Percentiles rank a stretch among this genome's conserved stretches.
phyloP scores from a whole-genome alignment of 64 coral and sea anemone genomes.

The Montipora capricornis region DNA sequence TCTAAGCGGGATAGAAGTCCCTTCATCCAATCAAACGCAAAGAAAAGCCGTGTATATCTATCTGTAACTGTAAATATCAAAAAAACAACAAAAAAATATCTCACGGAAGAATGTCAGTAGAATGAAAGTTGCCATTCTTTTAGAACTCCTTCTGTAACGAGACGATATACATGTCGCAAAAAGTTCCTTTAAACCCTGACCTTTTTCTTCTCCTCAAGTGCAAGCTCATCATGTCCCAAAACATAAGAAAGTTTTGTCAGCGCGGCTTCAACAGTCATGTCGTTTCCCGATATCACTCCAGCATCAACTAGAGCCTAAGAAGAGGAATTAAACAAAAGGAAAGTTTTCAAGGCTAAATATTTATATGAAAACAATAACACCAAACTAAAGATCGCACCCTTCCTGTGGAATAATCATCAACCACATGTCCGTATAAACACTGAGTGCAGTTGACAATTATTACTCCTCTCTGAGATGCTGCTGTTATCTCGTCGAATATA shows the following conservation, averaged over 20 bases:
- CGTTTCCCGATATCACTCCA: conserved; percentile 86
- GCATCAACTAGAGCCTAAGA: conserved; percentile 74
- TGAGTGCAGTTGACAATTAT: conserved; percentile 97
- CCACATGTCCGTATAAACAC: conserved; percentile 88
- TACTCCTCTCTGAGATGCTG: conserved; percentile 81
- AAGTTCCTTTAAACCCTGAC: not conserved
- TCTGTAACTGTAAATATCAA: no score
- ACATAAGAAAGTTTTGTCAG: conserved; percentile 89
- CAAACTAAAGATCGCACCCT: conserved; percentile 51
- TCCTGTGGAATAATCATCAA: conserved; percentile 90
- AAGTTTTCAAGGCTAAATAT: no score
- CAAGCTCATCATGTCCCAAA: conserved; percentile 74
- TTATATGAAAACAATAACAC: no score
- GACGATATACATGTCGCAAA: no score
- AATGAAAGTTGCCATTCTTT: no score
- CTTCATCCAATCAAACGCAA: no score
- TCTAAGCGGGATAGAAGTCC: no score
- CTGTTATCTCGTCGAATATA: conserved; percentile 69
- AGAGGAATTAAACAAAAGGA: not conserved
- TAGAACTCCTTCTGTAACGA: no score
- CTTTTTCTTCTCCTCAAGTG: conserved; percentile 77
- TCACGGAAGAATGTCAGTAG: no score
- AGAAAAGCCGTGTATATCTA: no score
- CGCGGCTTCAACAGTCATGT: conserved; percentile 93
- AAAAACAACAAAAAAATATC: no score